These are phyloP conservation scores for Isichthys henryi DNA, from an alignment of 2,113 vertebrate species.

Conservation along the genomic window DNA sequence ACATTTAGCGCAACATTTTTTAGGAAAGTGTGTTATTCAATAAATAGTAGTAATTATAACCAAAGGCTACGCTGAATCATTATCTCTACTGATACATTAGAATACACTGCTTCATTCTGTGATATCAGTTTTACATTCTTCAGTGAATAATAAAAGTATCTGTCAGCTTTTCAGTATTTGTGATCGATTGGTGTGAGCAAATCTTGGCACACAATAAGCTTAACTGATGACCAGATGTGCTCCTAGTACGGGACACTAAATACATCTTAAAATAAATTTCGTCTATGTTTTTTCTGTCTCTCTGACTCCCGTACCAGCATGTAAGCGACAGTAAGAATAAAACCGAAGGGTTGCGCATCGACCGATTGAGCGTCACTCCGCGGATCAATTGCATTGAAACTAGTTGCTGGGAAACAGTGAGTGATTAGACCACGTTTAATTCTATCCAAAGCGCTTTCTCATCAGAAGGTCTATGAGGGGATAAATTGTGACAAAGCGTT, in stretches of 20 bases:
- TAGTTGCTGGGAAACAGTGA: constrained; percentile 11
- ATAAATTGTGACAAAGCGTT: not conserved
- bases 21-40: not conserved
- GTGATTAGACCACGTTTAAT: not conserved
- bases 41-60: not conserved
- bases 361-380: not conserved
- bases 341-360: not conserved
- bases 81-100: not conserved
- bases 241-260: not conserved
- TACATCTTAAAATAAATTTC: not conserved
- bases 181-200: not conserved
- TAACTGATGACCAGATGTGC: not conserved
- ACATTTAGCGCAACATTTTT: too few relatives aligned
- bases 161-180: not conserved
- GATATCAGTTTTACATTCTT: not conserved
- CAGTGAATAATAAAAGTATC: not conserved
- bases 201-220: not conserved
- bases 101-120: not conserved
- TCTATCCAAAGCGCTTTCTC: not conserved
- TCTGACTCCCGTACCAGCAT: not conserved
- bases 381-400: not conserved
- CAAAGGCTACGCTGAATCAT: not conserved
- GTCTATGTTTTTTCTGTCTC: not conserved
- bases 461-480: not conserved
- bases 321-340: not conserved